Evolutionary conservation across 1,140 invertebrate genomes (phyloP), one percentile per base, ranked within the genome.

Genomic region (Sinonovacula constricta): DNA sequence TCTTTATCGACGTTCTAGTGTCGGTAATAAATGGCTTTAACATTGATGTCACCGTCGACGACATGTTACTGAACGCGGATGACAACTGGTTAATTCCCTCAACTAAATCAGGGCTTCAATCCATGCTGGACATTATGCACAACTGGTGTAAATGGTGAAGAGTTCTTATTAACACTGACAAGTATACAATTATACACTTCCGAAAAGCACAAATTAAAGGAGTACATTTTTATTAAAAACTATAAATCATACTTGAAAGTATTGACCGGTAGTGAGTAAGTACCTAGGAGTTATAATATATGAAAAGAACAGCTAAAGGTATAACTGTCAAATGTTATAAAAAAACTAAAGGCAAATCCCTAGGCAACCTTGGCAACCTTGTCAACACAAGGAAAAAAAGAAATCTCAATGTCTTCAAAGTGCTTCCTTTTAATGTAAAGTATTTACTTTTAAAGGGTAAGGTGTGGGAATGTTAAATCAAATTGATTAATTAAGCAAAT

Each of bases 31-130:
- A 66, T 24, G 28, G 2, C 15, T 12, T 68, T 24, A 33, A 34
- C 28, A 15, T n/a, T 53, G 74, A 63, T n/a, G 26, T 76, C n/a
- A 14, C 24, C 12, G 18, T 72, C 7, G 36, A 62, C 26, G 70
- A 39, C 5, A 67, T 49, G 10, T 18, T 76, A 31, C 18, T 76
- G 1, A 68, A 76, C 36, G 71, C 71, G 3, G 60, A 76, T 34
- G 63, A 76, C 31, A 68, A 68, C 15, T 39, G 33, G 10, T 51
- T 76, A 4, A 67, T 76, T 15, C n/a, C 36, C 12, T 18, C 30
- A 15, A 57, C 53, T 31, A 63, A 67, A 66, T 7, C 18, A 57
- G 26, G 26, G 22, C 22, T 57, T 12, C 54, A 57, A 57, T 22
- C 54, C 7, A 57, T 57, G 54, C 54, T 57, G 22, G 54, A 57